Percentiles rank a stretch among this genome's conserved stretches.
Evolutionary conservation across 2,797 vertebrate genomes (phyloP).

Genomic region (Silurus aristotelis): DNA sequence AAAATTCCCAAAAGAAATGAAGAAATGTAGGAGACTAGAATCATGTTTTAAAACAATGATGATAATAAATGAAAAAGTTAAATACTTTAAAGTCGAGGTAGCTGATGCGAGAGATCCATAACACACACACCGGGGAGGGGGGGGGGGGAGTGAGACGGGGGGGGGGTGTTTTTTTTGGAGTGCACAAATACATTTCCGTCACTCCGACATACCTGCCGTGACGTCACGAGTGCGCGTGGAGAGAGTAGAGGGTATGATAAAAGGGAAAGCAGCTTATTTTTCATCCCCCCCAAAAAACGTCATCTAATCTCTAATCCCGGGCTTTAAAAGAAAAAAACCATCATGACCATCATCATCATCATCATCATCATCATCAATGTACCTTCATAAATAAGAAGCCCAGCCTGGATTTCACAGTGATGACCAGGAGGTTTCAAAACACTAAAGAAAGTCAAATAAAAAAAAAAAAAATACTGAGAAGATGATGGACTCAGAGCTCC

Average conservation of each 20-base stretch:
- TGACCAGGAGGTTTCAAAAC: slow-evolving; percentile 75
- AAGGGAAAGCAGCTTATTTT: slow-evolving; percentile 77
- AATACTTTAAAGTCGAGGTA: slow-evolving; percentile 95
- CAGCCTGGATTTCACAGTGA: slow-evolving; percentile 82
- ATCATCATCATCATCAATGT: slow-evolving; percentile 67
- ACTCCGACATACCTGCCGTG: neutral
- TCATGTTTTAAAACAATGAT: slow-evolving; percentile 42
- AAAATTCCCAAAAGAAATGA: neutral
- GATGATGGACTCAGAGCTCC: slow-evolving; percentile 75
- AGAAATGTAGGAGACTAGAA: neutral
- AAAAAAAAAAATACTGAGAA: slow-evolving; percentile 81
- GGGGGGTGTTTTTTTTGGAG: neutral
- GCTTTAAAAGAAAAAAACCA: slow-evolving; percentile 67
- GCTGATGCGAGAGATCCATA: slow-evolving; percentile 80
- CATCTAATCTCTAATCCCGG: slow-evolving; percentile 56
- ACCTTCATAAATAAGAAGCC: slow-evolving; percentile 82
- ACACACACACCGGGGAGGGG: too few relatives aligned
- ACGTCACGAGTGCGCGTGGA: neutral
- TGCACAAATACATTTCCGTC: too few relatives aligned
- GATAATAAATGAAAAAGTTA: slow-evolving; percentile 48
- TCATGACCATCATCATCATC: slow-evolving; percentile 53
- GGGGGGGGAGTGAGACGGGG: too few relatives aligned
- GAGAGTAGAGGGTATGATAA: slow-evolving; percentile 51
- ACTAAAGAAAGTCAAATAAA: slow-evolving; percentile 62
- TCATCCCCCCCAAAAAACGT: slow-evolving; percentile 57